A percentile compares a stretch with the other conserved stretches of the same genome.
phyloP scores from a whole-genome alignment of 2,113 vertebrate species.

The Sula dactylatra region DNA sequence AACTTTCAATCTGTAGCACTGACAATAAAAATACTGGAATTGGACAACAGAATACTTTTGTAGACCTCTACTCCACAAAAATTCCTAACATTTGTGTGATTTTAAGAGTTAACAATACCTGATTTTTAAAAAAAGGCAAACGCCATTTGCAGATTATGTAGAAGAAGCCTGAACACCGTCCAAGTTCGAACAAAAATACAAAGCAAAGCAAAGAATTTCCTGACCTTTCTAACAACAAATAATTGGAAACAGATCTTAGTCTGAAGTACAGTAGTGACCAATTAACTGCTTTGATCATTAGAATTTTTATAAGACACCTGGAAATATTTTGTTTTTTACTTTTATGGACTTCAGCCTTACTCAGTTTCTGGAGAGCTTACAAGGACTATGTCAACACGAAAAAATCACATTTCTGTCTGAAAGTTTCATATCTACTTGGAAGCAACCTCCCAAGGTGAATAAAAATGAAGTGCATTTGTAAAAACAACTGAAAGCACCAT shows the following conservation, averaged over 20 bases:
- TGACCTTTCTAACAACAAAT: neutral
- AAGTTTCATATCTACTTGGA: neutral
- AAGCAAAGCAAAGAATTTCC: neutral
- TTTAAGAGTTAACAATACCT: neutral
- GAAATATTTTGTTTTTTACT: neutral
- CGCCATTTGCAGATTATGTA: neutral
- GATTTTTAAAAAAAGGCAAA: neutral
- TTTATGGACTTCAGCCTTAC: neutral
- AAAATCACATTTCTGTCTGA: neutral
- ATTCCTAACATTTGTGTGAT: neutral
- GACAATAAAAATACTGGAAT: neutral
- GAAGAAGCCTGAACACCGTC: neutral
- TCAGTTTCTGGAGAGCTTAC: neutral
- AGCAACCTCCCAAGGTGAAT: neutral
- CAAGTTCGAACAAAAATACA: neutral
- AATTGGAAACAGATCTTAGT: neutral
- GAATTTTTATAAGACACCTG: neutral
- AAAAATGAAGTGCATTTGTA: neutral
- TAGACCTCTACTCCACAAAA: neutral
- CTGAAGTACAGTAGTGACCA: neutral
- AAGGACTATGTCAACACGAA: neutral
- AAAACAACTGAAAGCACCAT: neutral
- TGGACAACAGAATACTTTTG: neutral
- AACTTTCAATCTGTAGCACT: neutral
- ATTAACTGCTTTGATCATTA: neutral